Conservation (phyloP, 2,797 vertebrate genomes). For the Anabas testudineus region DNA sequence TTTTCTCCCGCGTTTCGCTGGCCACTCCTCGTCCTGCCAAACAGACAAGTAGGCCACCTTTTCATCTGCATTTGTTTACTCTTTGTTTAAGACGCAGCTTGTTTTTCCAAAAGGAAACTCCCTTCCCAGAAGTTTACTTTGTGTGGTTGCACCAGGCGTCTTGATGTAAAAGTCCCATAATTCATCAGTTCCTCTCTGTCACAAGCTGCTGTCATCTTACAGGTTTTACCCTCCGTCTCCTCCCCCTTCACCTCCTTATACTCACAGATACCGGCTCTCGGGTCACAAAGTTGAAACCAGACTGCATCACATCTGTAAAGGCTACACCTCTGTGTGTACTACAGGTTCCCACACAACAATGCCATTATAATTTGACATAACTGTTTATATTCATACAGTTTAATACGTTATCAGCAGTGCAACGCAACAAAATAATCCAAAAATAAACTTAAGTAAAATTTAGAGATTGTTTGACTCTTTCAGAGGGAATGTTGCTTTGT, state of each 20-base stretch:
- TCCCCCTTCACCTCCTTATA: not conserved
- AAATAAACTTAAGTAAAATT: not conserved
- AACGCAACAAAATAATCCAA: not conserved
- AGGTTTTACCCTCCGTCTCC: not conserved
- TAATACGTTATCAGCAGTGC: not conserved
- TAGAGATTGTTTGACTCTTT: not conserved
- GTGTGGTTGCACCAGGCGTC: constrained; percentile 57
- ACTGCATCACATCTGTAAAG: not conserved
- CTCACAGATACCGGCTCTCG: not conserved
- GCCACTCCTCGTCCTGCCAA: constrained; percentile 56
- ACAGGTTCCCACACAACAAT: not conserved
- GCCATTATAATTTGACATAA: too few species aligned
- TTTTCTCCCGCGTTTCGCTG: constrained; percentile 48
- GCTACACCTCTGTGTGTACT: not conserved
- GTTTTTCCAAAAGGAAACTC: constrained; percentile 74
- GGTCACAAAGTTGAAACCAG: constrained; percentile 43
- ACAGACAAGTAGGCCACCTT: constrained; percentile 48
- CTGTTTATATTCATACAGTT: too few species aligned
- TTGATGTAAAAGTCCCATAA: constrained; percentile 52
- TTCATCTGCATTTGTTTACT: constrained; percentile 59
- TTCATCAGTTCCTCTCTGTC: constrained; percentile 39
- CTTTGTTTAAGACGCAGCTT: constrained; percentile 61
- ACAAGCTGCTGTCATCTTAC: constrained; percentile 30
- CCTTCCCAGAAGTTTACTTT: constrained; percentile 66
- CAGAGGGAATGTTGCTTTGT: not conserved